Evolutionary conservation across 2,113 vertebrate genomes (phyloP), one percentile per base, ranked within the genome.

Genomic region (Grantiella picta): DNA sequence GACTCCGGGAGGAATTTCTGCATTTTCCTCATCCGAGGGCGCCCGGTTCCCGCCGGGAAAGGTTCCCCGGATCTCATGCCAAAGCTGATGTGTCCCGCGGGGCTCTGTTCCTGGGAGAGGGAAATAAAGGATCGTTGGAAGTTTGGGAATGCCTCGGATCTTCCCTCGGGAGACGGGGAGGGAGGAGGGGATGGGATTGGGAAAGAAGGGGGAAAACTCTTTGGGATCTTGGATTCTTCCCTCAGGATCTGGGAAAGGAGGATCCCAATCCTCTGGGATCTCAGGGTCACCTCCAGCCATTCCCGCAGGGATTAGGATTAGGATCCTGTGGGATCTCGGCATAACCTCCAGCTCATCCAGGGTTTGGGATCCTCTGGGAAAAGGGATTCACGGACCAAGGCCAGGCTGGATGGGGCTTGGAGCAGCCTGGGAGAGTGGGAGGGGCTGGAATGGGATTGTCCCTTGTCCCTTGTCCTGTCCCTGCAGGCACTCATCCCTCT

Each of bases 271-370:
- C 23, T 2, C 2, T 33, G 52, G 23, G 52, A 54, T 49, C 15
- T 27, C 0, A 3, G 3, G 15, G 7, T 27, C 1, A 3, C 3
- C 0, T 19, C 44, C 40, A 44, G 28, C 16, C 25, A 22, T 50
- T 50, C 49, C 8, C 49, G 27, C 49, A 5, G 25, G 23, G 3
- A 4, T 8, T 31, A 13, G 9, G 38, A 31, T 22, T 1, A 38
- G 38, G 2, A 15, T 47, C 33, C 15, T 4, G 0, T 19, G 60
- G 25, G 45, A 29, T 3, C 10, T 22, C 0, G 3, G n/a, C 11
- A 1, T 49, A 1, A 3, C 44, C 2, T 47, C 64, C 44, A 27
- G 4, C 16, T 28, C 45, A 6, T 50, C 66, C 66, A 36, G 18
- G 65, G 65, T 69, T 50, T 11, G 7, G 13, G 11, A 68, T 50